Base-by-base conservation (phyloP, 2,113 vertebrate species). In the Dipodomys merriami region DNA sequence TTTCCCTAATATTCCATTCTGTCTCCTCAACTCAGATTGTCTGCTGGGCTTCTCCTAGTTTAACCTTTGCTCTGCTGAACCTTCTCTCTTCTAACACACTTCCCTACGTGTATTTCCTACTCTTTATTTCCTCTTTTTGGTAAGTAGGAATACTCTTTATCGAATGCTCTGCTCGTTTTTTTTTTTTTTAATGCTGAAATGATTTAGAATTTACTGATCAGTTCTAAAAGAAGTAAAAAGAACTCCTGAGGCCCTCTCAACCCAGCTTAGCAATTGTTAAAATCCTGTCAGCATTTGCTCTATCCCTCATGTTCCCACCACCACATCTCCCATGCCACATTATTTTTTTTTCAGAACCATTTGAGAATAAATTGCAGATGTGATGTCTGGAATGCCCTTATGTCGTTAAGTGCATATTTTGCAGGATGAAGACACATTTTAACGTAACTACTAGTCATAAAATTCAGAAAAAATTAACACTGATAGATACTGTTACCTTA, bases 341-440 rank as follows among this genome's bases (percentile, higher is more conserved):
- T 84, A 33, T 25, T 86, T 83, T 83, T 83, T 93, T 85, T 91
- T 80, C 76, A 65, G 49, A 90, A 53, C 6, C 6, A 44, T 60
- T 83, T 64, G 57, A 92, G 29, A 68, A 13, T 83, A 91, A 83
- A 7, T 69, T 68, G 35, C 27, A 83, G 79, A 18, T 7, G 72
- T 69, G 19, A 62, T 80, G 8, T 30, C 11, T 46, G 84, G 35
- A 77, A 81, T 65, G 77, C 46, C 30, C 29, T 5, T 81, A 4
- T 81, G 67, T 89, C 87, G 60, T 76, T 93, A 22, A 77, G 2
- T 86, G 76, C 53, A 33, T 91, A 67, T 94, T 91, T 94, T 91
- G n/a, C 20, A 88, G 60, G 73, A 73, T 7, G 69, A 62, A 11
- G 68, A n/a, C 84, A 57, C 15, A 57, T 16, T 95, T 93, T 68